These are phyloP conservation scores for Acanthoscelides obtectus DNA, from an alignment of 2,888 invertebrate species.

Conservation along the genomic window DNA sequence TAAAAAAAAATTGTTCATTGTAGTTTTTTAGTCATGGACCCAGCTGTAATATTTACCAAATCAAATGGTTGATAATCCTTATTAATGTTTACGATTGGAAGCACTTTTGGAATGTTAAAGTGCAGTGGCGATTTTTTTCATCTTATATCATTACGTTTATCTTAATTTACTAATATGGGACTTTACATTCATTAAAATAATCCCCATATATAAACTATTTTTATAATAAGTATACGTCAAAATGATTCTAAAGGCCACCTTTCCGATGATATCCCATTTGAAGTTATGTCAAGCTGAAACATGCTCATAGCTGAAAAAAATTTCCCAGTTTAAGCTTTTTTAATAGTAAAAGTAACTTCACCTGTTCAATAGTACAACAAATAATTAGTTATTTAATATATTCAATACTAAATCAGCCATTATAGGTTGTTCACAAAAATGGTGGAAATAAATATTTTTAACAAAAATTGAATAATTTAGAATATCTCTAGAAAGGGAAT, in stretches of 20 bases:
- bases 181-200: not conserved
- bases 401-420: too few species aligned
- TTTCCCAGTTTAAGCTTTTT: not conserved
- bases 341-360: not conserved
- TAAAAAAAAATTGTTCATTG: not conserved
- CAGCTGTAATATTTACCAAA: not conserved
- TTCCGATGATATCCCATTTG: too few species aligned
- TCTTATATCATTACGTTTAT: not conserved
- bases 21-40: not conserved
- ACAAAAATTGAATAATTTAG: too few species aligned
- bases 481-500: too few species aligned
- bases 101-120: not conserved
- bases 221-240: not conserved
- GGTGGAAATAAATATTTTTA: too few species aligned
- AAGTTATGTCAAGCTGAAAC: not conserved
- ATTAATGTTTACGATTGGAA: not conserved
- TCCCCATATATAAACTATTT: not conserved
- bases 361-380: not conserved
- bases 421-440: too few species aligned
- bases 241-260: not conserved
- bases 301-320: not conserved
- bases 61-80: not conserved
- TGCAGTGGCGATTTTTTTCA: not conserved
- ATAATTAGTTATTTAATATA: too few species aligned
- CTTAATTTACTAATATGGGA: not conserved